These are phyloP conservation scores for Acleris holmiana DNA, from an alignment of 2,888 invertebrate species.

Conservation along the genomic window DNA sequence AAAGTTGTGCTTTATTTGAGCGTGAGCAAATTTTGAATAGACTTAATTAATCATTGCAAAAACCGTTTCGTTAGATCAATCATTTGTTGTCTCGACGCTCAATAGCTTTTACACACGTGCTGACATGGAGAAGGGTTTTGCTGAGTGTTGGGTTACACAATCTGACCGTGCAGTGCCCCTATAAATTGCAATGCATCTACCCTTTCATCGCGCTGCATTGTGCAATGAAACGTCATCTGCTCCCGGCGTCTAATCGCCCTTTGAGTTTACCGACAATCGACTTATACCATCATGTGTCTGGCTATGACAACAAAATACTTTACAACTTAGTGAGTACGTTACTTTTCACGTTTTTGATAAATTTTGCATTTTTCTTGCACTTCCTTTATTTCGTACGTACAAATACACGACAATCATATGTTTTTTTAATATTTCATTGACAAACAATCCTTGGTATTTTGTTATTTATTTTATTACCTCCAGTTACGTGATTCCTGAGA, in stretches of 20 bases:
- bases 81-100: slow-evolving; percentile 34
- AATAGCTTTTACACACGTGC: slow-evolving; percentile 66
- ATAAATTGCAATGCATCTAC: slow-evolving; percentile 80
- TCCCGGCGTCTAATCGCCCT: slow-evolving; percentile 58
- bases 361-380: background rate
- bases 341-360: background rate
- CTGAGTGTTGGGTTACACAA: slow-evolving; percentile 71
- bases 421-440: background rate
- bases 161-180: slow-evolving; percentile 77
- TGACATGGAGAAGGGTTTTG: slow-evolving; percentile 61
- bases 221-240: slow-evolving; percentile 81
- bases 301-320: slow-evolving; percentile 8
- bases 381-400: background rate
- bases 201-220: slow-evolving; percentile 74
- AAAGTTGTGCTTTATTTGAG: background rate
- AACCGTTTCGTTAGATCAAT: slow-evolving; percentile 38
- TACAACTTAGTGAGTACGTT: background rate
- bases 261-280: slow-evolving; percentile 71
- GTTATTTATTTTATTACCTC: slow-evolving; percentile 3
- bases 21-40: slow-evolving; percentile 8
- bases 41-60: slow-evolving; percentile 26
- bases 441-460: background rate
- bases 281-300: slow-evolving; percentile 7
- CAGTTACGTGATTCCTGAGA: slow-evolving; percentile 3
- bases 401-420: background rate